Evolutionary conservation across 2,113 vertebrate species (phyloP).

Genomic region (Neolamprologus hecqui): DNA sequence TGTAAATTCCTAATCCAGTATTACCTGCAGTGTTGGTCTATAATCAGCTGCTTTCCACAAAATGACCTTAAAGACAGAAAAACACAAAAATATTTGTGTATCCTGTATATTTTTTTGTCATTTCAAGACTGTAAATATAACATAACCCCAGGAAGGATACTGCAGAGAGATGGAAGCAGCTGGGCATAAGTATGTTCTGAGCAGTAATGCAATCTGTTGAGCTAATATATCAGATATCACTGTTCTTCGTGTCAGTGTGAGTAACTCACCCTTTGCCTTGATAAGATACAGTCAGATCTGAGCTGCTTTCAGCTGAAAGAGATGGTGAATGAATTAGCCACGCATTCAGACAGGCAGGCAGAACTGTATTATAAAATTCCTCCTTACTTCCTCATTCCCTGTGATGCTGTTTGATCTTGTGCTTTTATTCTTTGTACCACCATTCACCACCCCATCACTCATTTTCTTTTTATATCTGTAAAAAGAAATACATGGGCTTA

Average conservation of each 20-base stretch:
- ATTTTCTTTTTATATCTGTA: background rate
- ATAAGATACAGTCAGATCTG: background rate
- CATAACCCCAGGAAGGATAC: background rate
- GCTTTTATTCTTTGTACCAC: constrained; percentile 1
- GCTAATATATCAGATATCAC: constrained; percentile 30
- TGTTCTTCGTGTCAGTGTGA: constrained; percentile 13
- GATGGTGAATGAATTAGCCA: constrained; percentile 20
- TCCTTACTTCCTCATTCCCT: constrained; percentile 33
- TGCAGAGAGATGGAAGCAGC: constrained; percentile 17
- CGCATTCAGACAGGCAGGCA: background rate
- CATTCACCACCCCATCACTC: constrained; percentile 1
- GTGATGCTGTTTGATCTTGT: constrained; percentile 44
- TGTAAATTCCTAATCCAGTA: background rate
- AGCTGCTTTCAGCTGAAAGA: background rate
- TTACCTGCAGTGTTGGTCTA: background rate
- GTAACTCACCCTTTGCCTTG: constrained; percentile 15
- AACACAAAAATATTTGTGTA: background rate
- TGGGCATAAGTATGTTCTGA: constrained; percentile 25
- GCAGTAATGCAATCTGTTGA: constrained; percentile 34
- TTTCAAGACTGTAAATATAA: background rate
- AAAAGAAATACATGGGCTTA: background rate
- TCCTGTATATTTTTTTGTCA: background rate
- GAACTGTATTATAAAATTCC: constrained; percentile 12
- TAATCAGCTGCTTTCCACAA: background rate
- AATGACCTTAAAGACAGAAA: background rate